These are phyloP conservation scores for Squalus acanthias DNA, from an alignment of 2,797 vertebrate species.

Conservation along the genomic window DNA sequence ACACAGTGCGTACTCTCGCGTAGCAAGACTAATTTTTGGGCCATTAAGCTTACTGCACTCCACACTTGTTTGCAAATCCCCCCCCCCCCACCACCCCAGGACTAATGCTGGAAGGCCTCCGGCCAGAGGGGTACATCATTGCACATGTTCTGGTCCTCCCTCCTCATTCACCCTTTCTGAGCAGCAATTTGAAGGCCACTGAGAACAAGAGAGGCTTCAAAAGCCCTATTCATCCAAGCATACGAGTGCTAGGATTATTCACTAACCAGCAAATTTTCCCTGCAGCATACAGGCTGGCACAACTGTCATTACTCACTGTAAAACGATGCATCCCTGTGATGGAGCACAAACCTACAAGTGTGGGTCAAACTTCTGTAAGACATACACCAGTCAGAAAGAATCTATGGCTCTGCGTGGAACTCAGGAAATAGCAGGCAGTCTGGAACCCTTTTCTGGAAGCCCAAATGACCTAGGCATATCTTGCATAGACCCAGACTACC, in stretches of 20 bases:
- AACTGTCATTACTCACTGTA: background rate
- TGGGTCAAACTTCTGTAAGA: background rate
- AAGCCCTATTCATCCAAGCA: background rate
- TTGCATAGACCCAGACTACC: background rate
- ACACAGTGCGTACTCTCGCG: no score
- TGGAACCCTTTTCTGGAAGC: background rate
- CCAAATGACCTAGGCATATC: background rate
- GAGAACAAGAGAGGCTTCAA: background rate
- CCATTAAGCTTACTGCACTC: background rate
- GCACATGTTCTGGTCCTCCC: background rate
- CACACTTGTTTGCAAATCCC: background rate
- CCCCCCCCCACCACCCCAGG: background rate
- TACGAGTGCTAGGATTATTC: background rate
- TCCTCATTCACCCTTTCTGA: background rate
- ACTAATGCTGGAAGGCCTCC: background rate
- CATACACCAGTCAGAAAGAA: background rate
- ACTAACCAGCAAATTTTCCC: background rate
- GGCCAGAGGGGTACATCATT: background rate
- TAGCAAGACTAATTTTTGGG: no score
- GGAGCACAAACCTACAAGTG: background rate
- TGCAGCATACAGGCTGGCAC: background rate
- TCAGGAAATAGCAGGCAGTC: background rate
- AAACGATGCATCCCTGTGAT: background rate
- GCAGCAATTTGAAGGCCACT: background rate
- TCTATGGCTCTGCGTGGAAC: background rate